Evolutionary conservation across 1,140 invertebrate species (phyloP), one percentile per base, ranked within the genome.

Genomic region (Bombus sibiricus): DNA sequence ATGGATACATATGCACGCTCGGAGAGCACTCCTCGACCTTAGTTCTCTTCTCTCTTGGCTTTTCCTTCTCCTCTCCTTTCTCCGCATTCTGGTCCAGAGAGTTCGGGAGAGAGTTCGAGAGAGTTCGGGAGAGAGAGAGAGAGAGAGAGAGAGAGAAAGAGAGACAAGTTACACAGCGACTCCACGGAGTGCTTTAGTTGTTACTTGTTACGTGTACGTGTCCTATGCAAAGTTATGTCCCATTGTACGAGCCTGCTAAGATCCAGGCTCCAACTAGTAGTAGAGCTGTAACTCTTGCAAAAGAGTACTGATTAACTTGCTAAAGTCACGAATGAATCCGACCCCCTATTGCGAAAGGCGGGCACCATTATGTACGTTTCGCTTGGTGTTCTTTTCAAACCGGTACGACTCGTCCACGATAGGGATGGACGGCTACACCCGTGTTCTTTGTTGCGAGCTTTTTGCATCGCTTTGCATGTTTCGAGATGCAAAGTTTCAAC

Each of bases 1-100:
- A 94, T 94, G 92, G 93, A 94, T 94, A 94, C 93, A 94, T 95
- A 95, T 95, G 94, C 93, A 93, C 92, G 91, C 90, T 91, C 86
- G 81, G 91, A 93, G 92, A 93, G 92, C 73, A 85, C 91, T 90
- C 80, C 83, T 82, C 91, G 91, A 92, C 87, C 89, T 88, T 85
- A 84, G 69, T 78, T 62, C 85, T 72, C 73, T 80, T 66, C 85
- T 86, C 85, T 66, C 73, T 64, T 68, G 37, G 28, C 82, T 75
- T 72, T 79, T 57, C 59, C 75, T 75, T 79, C 41, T 47, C 59
- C 74, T 34, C 57, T 62, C 37, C 4, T 73, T 72, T 64, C 76
- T n/a, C 80, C 41, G 43, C 82, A 64, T 72, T 62, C 57, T 53
- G 57, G 77, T 39, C 66, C 22, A n/a, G 59, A n/a, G 39, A 12